Conservation (phyloP, 2,113 vertebrate species). For the Nothobranchius furzeri region DNA sequence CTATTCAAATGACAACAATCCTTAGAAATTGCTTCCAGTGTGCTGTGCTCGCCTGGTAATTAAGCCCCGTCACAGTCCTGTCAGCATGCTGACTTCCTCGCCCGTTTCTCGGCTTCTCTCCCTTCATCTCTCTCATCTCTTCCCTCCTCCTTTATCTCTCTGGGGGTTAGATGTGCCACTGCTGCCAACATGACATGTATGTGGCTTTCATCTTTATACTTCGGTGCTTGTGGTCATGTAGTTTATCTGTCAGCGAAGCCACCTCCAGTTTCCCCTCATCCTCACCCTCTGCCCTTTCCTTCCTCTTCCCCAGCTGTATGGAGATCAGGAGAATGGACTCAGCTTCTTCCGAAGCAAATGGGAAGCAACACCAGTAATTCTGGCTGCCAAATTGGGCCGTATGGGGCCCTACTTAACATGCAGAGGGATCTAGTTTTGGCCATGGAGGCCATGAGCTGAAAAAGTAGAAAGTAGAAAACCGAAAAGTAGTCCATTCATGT, state of each 20-base stretch:
- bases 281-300: conserved; percentile 9
- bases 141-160: conserved; percentile 35
- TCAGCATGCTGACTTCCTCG: conserved; percentile 48
- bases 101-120: conserved; percentile 17
- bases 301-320: conserved; percentile 14
- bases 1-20: conserved; percentile 76
- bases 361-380: conserved; percentile 76
- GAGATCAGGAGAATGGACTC: conserved; percentile 41
- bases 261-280: conserved; percentile 7
- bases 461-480: conserved; percentile 8
- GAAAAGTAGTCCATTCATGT: conserved; percentile 32
- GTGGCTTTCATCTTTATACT: not conserved
- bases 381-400: conserved; percentile 68
- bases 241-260: conserved; percentile 46
- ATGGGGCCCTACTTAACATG: conserved; percentile 70
- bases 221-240: conserved; percentile 10
- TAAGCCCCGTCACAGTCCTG: conserved; percentile 76
- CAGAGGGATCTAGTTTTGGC: conserved; percentile 44
- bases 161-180: conserved; percentile 43
- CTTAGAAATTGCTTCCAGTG: conserved; percentile 66
- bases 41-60: conserved; percentile 62
- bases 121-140: conserved; percentile 43
- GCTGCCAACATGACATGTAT: not conserved
- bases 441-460: conserved; percentile 6
- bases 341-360: conserved; percentile 69